Conservation (phyloP, 2,797 vertebrate species). For the Lerista edwardsae region DNA sequence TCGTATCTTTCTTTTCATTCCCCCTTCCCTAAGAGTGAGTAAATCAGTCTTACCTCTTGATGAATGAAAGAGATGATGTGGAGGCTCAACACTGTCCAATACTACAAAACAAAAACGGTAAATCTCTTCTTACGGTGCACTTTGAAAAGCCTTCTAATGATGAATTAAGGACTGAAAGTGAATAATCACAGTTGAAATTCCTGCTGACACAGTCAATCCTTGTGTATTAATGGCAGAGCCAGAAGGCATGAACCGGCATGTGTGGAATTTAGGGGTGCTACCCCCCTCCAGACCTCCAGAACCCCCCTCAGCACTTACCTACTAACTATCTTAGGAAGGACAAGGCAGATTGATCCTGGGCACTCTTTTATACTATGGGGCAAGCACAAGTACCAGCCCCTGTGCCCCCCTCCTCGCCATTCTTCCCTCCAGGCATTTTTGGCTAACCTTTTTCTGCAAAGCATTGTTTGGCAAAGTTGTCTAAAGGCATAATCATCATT, state of each 20-base stretch:
- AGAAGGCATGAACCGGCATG: conserved; percentile 9
- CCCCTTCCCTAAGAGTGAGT: conserved; percentile 20
- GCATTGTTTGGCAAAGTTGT: conserved; percentile 77
- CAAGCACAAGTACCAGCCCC: conserved; percentile 72
- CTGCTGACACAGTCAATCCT: conserved; percentile 9
- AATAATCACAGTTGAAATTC: conserved; percentile 36
- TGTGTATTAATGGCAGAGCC: conserved; percentile 1
- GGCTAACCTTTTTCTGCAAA: conserved; percentile 75
- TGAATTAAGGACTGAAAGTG: conserved; percentile 26
- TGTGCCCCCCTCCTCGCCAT: conserved; percentile 78
- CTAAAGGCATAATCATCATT: conserved; percentile 79
- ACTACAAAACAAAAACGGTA: conserved; percentile 63
- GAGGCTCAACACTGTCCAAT: conserved; percentile 44
- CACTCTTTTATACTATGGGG: conserved; percentile 72
- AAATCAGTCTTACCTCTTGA: conserved; percentile 72
- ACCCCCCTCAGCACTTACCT: conserved; percentile 71
- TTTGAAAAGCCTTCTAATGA: conserved; percentile 19
- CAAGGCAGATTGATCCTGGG: conserved; percentile 64
- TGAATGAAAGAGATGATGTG: conserved; percentile 41
- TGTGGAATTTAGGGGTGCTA: conserved; percentile 34
- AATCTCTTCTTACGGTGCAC: conserved; percentile 40
- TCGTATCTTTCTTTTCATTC: conserved; percentile 22
- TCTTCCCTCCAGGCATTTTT: conserved; percentile 80
- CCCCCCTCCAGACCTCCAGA: conserved; percentile 12
- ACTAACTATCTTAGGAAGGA: conserved; percentile 71